Evolutionary conservation across 2,113 vertebrate genomes (phyloP).

Genomic region (Jacana jacana): DNA sequence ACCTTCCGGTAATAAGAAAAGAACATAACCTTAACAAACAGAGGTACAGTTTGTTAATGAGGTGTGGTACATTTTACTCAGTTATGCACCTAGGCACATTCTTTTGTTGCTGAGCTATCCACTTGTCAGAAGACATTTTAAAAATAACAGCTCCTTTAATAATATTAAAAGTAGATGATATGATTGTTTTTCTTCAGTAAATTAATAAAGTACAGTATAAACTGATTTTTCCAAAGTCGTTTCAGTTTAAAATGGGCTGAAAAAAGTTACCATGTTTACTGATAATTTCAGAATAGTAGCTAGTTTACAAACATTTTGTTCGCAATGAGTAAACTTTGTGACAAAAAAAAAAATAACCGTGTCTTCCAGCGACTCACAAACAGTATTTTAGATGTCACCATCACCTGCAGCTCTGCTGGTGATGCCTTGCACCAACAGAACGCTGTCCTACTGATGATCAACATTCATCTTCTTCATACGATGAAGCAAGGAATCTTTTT

Average conservation of each 20-base stretch:
- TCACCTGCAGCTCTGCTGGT: background rate
- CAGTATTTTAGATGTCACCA: background rate
- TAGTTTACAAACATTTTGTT: conserved; percentile 47
- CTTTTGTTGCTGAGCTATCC: background rate
- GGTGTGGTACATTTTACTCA: background rate
- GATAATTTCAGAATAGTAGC: conserved; percentile 9
- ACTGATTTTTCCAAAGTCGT: conserved; percentile 33
- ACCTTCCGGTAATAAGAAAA: conserved; percentile 35
- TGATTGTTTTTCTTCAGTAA: conserved; percentile 23
- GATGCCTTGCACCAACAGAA: background rate
- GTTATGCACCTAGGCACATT: background rate
- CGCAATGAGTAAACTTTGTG: background rate
- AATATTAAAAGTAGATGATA: conserved; percentile 61
- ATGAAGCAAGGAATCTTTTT: conserved; percentile 91
- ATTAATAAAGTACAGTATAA: conserved; percentile 52
- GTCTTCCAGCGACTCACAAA: background rate
- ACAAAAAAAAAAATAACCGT: background rate
- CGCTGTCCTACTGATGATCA: conserved; percentile 46
- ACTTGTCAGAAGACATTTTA: conserved; percentile 2
- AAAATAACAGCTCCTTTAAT: conserved; percentile 45
- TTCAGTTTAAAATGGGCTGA: conserved; percentile 38
- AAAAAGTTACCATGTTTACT: conserved; percentile 20
- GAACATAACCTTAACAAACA: conserved; percentile 47
- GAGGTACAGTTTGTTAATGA: conserved; percentile 42
- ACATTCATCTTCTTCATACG: conserved; percentile 81